Percentiles rank a stretch among this genome's conserved stretches.
Conservation (phyloP, 2,797 vertebrate species). For the Sternotherus odoratus region DNA sequence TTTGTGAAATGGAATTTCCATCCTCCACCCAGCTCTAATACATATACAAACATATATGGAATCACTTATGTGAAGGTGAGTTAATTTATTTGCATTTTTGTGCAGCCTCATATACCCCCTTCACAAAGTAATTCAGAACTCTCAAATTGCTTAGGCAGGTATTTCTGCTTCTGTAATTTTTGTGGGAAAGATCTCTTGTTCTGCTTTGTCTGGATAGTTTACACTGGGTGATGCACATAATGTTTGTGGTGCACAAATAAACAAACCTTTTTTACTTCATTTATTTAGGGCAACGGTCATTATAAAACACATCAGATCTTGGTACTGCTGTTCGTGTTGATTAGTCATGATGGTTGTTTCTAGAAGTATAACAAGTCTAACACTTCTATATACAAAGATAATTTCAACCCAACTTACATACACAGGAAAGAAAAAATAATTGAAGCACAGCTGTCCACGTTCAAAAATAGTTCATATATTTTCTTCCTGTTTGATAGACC, state of each 20-base stretch:
- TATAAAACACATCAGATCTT: neutral
- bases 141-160: neutral
- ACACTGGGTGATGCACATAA: neutral
- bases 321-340: neutral
- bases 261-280: neutral
- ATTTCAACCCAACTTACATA: neutral
- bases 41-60: neutral
- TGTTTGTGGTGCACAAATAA: neutral
- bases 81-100: neutral
- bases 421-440: neutral
- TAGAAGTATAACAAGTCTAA: slow-evolving; percentile 17
- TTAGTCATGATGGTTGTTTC: neutral
- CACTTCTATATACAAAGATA: neutral
- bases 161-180: neutral
- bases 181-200: neutral
- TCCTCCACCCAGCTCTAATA: neutral
- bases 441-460: neutral
- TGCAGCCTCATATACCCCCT: neutral
- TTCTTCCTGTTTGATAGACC: neutral
- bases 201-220: neutral
- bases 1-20: neutral
- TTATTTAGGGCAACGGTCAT: neutral
- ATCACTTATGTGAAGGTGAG: neutral
- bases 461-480: neutral
- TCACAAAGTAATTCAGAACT: neutral